Evolutionary conservation across 2,113 vertebrate genomes (phyloP).

Genomic region (Odocoileus virginianus): DNA sequence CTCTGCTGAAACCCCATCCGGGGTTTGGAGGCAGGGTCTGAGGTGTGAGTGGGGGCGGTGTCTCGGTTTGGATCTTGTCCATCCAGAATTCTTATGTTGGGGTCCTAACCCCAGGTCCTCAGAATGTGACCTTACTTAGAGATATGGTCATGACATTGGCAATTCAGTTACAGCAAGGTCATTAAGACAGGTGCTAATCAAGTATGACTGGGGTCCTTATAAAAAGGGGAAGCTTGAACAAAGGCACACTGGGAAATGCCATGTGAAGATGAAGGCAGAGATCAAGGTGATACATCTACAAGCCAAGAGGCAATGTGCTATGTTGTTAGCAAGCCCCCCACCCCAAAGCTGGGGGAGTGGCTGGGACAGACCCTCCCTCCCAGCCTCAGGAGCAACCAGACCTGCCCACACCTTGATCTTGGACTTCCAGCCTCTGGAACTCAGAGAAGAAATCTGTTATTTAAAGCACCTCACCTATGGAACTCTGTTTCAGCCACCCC

Average conservation of each 20-base stretch:
- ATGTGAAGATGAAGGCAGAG: neutral
- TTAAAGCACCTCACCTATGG: neutral
- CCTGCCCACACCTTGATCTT: neutral
- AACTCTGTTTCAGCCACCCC: neutral
- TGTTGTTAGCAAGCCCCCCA: rapidly evolving
- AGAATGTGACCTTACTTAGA: neutral
- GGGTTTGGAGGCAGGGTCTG: neutral
- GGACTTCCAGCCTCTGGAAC: neutral
- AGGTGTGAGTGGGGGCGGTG: neutral
- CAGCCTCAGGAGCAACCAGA: neutral
- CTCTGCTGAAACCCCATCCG: rapidly evolving
- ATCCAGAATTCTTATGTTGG: neutral
- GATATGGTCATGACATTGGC: neutral
- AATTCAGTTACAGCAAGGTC: too few relatives aligned
- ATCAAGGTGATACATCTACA: rapidly evolving
- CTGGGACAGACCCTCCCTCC: neutral
- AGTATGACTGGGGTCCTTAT: neutral
- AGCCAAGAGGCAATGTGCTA: neutral
- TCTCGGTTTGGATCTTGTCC: rapidly evolving
- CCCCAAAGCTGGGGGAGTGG: neutral
- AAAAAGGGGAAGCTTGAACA: neutral
- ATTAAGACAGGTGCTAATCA: rapidly evolving
- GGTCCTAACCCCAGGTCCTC: neutral
- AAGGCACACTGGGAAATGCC: neutral
- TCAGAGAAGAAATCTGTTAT: rapidly evolving